Evolutionary conservation across 2,888 invertebrate genomes (phyloP).

Genomic region (Lepas anatifera): DNA sequence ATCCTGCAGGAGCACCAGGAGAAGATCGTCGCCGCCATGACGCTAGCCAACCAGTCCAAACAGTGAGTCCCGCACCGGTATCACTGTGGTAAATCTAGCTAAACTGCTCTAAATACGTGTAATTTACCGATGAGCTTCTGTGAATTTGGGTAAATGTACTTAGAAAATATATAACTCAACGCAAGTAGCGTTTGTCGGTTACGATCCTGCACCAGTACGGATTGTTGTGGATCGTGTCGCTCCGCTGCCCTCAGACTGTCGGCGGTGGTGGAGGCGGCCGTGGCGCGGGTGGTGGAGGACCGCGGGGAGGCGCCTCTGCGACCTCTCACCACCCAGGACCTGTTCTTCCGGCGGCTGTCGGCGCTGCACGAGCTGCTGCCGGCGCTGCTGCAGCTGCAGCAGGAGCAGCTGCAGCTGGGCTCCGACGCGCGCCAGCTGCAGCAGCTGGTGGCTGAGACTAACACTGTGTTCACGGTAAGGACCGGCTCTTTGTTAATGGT

Average conservation of each 20-base stretch:
- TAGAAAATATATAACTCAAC: too few relatives aligned
- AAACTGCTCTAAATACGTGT: too few relatives aligned
- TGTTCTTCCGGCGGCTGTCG: constrained; percentile 58
- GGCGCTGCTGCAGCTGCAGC: constrained; percentile 48
- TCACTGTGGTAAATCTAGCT: too few relatives aligned
- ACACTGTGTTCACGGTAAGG: background rate
- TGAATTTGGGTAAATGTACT: too few relatives aligned
- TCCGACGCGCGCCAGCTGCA: background rate
- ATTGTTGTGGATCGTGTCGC: too few relatives aligned
- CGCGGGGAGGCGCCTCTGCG: constrained; percentile 33
- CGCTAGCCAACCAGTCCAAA: constrained; percentile 51
- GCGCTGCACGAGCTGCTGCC: constrained; percentile 52
- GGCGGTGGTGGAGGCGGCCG: constrained; percentile 43
- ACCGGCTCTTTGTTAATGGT: too few relatives aligned
- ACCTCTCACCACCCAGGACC: constrained; percentile 52
- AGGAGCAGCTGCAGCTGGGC: constrained; percentile 41
- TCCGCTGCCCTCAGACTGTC: constrained; percentile 24
- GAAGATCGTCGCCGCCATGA: constrained; percentile 59
- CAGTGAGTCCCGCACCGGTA: constrained; percentile 41
- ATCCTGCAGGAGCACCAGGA: constrained; percentile 63
- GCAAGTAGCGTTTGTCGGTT: too few relatives aligned
- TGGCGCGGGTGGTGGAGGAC: constrained; percentile 41
- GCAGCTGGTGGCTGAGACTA: background rate
- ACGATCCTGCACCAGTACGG: too few relatives aligned
- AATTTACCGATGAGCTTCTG: too few relatives aligned